These are phyloP conservation scores for Stenolophus ochropezus DNA, from an alignment of 2,888 invertebrate genomes.

Conservation along the genomic window DNA sequence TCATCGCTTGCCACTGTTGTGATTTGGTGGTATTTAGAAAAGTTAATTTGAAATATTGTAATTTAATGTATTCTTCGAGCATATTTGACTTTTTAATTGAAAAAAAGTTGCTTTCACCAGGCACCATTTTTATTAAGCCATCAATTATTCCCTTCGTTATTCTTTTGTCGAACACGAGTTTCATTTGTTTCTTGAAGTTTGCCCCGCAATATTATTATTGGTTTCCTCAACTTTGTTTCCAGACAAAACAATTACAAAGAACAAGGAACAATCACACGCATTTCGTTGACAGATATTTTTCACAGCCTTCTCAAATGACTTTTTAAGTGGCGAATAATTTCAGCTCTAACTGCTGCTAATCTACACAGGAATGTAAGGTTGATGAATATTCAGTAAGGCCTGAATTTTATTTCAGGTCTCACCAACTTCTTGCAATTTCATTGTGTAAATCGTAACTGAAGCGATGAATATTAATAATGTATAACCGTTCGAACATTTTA, in stretches of 20 bases:
- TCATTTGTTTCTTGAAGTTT: slow-evolving; percentile 12
- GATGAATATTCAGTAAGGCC: slow-evolving; percentile 20
- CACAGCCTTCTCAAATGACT: background rate
- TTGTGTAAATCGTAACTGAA: background rate
- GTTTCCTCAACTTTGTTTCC: slow-evolving; percentile 1
- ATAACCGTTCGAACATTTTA: background rate
- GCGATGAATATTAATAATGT: slow-evolving; percentile 19
- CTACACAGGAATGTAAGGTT: slow-evolving; percentile 8
- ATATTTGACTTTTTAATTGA: background rate
- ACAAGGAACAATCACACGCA: background rate
- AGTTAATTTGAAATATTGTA: no score
- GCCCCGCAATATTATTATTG: background rate
- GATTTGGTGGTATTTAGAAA: no score
- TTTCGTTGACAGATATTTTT: background rate
- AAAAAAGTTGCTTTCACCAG: background rate
- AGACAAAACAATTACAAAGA: background rate
- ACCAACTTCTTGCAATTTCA: slow-evolving; percentile 21
- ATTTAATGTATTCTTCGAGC: no score
- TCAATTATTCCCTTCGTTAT: slow-evolving; percentile 12
- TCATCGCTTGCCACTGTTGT: no score
- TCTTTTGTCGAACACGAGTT: background rate
- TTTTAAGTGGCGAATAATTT: background rate
- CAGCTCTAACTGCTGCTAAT: slow-evolving; percentile 13
- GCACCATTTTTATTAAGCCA: background rate
- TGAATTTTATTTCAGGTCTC: background rate